Base-by-base conservation (phyloP, 1,140 invertebrate genomes). In the Panagrolaimus sp. region DNA sequence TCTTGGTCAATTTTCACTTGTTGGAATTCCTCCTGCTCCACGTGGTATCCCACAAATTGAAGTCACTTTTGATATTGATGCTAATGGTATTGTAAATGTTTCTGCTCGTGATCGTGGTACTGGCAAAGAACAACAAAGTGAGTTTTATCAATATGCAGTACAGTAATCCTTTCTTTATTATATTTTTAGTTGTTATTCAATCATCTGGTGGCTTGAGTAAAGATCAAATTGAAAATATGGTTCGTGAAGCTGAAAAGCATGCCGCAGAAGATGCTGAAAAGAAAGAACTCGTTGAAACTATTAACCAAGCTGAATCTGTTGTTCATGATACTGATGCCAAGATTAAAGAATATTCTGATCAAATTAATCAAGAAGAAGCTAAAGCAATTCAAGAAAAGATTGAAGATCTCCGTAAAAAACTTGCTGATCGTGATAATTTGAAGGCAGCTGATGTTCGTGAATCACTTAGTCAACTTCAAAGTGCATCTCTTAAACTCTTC, bases 221-320 rank as follows among this genome's bases (percentile, higher is more conserved):
- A 85, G 96, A 98, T 84, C 96, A 99, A 85, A 99, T 99, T 81
- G 96, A 99, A 86, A 98, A 99, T 84, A 99, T 99, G 96, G 91
- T 99, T 46, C 93, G 91, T 82, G 96, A 95, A 80, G 96, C 96
- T 13, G 96, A 98, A 85, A 90, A 92, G 81, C 93, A 92, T 84
- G 95, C 96, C 5, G 90, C 90, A 74, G 89, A 90, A 75, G 96
- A 99, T 83, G 92, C 90, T 84, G 87, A 90, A 69, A 91, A 91
- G 82, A 93, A 87, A 79, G 96, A 99, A 77, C 86, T 90, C 38
- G 92, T 99, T 13, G 96, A 99, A 84, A 91, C 91, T 31, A 86
- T 93, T 43, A 99, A 99, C 86, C 92, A 95, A 85, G 95, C 93
- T 13, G 96, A 99, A 85, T 89, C 91, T 62, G 94, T 98, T 76